phyloP scores from a whole-genome alignment of 1,140 invertebrate genomes.

The Heliothis subflexa region DNA sequence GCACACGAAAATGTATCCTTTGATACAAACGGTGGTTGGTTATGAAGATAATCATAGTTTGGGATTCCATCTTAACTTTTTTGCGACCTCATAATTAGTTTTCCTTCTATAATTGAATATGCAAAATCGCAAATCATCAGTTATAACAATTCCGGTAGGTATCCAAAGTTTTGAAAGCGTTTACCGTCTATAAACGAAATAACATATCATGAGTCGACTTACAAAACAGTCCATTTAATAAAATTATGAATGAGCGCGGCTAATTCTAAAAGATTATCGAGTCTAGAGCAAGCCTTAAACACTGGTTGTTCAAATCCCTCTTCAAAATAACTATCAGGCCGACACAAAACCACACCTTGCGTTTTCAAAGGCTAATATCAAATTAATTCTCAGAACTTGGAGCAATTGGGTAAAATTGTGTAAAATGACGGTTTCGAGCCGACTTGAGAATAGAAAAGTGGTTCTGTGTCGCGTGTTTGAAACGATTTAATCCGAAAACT shows the following conservation, averaged over 20 bases:
- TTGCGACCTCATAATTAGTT: slow-evolving; percentile 35
- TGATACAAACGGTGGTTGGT: background rate
- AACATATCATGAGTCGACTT: slow-evolving; percentile 42
- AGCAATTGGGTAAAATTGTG: slow-evolving; percentile 86
- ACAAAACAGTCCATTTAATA: slow-evolving; percentile 48
- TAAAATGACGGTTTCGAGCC: slow-evolving; percentile 84
- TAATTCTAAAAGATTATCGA: slow-evolving; percentile 73
- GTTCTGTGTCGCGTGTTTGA: slow-evolving; percentile 83
- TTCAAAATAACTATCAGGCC: slow-evolving; percentile 77
- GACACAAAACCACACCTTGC: slow-evolving; percentile 83
- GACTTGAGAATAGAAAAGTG: slow-evolving; percentile 84
- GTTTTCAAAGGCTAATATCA: slow-evolving; percentile 85
- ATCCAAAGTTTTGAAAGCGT: slow-evolving; percentile 32
- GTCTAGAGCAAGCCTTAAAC: slow-evolving; percentile 72
- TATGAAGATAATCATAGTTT: background rate
- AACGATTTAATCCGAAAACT: slow-evolving; percentile 85
- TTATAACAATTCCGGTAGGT: slow-evolving; percentile 39
- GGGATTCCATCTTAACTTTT: background rate
- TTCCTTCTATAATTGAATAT: slow-evolving; percentile 43
- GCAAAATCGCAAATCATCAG: slow-evolving; percentile 55
- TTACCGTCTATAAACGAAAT: slow-evolving; percentile 45
- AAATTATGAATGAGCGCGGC: slow-evolving; percentile 62
- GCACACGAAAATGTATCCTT: no score
- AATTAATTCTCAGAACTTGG: slow-evolving; percentile 85
- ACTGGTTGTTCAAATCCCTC: slow-evolving; percentile 74